Evolutionary conservation across 53 echinoderm and acorn worm genomes (phyloP), one percentile per base, ranked within the genome.

Genomic region (Antedon mediterranea): DNA sequence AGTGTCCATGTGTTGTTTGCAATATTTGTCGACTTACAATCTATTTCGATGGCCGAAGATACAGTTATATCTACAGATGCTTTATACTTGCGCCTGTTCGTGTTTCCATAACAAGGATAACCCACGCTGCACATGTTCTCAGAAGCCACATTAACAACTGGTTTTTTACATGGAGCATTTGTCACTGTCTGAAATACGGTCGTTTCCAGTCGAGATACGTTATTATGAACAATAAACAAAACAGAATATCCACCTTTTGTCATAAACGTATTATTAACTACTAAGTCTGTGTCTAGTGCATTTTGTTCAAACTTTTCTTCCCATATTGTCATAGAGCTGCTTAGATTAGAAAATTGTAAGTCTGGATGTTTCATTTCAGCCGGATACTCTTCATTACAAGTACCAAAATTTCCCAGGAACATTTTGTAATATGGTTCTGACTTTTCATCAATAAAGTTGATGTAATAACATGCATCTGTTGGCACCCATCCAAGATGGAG

Each of bases 1-100:
- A 87, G 88, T 34, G 86, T 70, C 93, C 93, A 93, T 7, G 93
- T 93, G 75, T 90, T 93, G 83, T 81, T 87, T 13, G 93, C 90
- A 33, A 83, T 85, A 28, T 83, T 85, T 9, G 88, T 86, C 4
- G 93, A 93, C 0, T 90, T 90, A 37, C 93, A 93, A 78, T 93
- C 88, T 71, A 93, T 85, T 71, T 85, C 82, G 34, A 90, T 90
- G 32, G 14, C 72, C 14, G 88, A 90, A 33, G 82, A 90, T 0
- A 93, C 93, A 31, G 81, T 86, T 2, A 93, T 80, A 42, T 93
- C 90, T 78, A 83, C 89, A 0, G 93, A 93, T 30, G 89, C 89
- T 33, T 44, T 87, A 43, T 93, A 93, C 75, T 88, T 84, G 3
- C 93, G 71, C 34, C 90, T 83, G 2, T 88, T 88, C 14, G 74